Percentiles rank a stretch among this genome's conserved stretches.
phyloP scores from a whole-genome alignment of 2,888 invertebrate genomes.

The Slavum lentiscoides region DNA sequence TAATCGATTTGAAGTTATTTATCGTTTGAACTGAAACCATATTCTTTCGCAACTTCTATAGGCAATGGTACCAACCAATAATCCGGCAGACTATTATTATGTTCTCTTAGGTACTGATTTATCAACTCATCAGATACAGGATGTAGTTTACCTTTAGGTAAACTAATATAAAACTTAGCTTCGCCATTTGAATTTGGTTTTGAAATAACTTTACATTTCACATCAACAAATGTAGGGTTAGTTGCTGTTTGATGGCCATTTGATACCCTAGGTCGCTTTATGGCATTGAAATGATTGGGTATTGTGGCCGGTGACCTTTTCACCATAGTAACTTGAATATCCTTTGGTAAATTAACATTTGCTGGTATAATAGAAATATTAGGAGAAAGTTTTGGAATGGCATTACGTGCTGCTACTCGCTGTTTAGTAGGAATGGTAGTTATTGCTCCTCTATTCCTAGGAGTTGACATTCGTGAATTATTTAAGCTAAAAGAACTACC shows the following conservation, averaged over 20 bases:
- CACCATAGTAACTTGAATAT: slow-evolving; percentile 29
- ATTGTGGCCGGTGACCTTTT: slow-evolving; percentile 1
- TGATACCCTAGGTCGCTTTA: neutral
- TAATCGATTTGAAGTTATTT: neutral
- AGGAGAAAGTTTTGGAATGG: slow-evolving; percentile 8
- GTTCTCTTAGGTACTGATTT: slow-evolving; percentile 27
- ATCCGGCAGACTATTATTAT: slow-evolving; percentile 41
- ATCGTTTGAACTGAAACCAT: slow-evolving; percentile 11
- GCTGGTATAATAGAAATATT: slow-evolving; percentile 35
- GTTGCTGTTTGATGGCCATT: neutral
- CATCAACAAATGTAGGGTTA: slow-evolving; percentile 9
- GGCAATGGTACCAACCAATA: slow-evolving; percentile 44
- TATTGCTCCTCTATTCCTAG: neutral
- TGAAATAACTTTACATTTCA: slow-evolving; percentile 38
- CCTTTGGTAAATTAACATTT: slow-evolving; percentile 40
- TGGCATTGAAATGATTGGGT: slow-evolving; percentile 14
- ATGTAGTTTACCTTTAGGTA: slow-evolving; percentile 43
- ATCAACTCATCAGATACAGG: slow-evolving; percentile 29
- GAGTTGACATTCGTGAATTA: neutral
- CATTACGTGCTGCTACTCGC: neutral
- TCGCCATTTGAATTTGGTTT: slow-evolving; percentile 37
- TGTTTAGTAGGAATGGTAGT: neutral
- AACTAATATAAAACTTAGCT: slow-evolving; percentile 28
- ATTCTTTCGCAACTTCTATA: slow-evolving; percentile 27
- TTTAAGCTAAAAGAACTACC: neutral